Evolutionary conservation across 2,113 vertebrate species (phyloP), one percentile per base, ranked within the genome.

Genomic region (Genyomyrus donnyi): DNA sequence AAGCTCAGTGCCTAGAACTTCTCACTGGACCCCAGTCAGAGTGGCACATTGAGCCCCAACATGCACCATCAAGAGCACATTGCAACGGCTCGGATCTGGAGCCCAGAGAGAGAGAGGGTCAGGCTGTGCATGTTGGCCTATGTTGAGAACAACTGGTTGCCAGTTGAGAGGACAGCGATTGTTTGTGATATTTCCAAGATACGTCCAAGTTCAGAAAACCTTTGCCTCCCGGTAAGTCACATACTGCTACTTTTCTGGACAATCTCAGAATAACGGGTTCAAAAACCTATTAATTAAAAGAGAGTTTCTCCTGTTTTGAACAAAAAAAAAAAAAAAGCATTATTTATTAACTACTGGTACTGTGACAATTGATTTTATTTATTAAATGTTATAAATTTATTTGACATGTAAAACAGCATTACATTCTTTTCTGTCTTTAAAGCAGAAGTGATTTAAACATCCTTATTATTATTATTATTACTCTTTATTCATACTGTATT

Each of bases 211-310:
- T n/a, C 48, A 35, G 85, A 88, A 4, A 46, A 66, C 56, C 49
- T 52, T 24, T 91, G 52, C 56, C 77, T 35, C 87, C 90, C 92
- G 94, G 95, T 95, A 92, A 92, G 91, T 27, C 13, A 11, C 85
- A 50, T 46, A 50, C 1, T 3, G 19, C 35, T 88, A 66, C 31
- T 45, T 19, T 35, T 9, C 13, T 56, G 17, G 13, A 11, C 7
- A 48, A 49, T 24, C 84, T 86, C 10, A 50, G n/a, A 80, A 24
- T 49, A 86, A 50, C 27, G 11, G 17, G 31, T 86, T 50, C 48
- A 35, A 87, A 27, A 53, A 13, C 4, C n/a, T 56, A 53, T 53
- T 87, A 56, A 19, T 87, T 50, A 27, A 50, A 46, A 83, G 31
- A 8, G 27, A 87, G n/a, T n/a, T 27, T 27, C 13, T 53, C 49